These are phyloP conservation scores for Polyergus mexicanus DNA, from an alignment of 1,140 invertebrate genomes.

Conservation along the genomic window DNA sequence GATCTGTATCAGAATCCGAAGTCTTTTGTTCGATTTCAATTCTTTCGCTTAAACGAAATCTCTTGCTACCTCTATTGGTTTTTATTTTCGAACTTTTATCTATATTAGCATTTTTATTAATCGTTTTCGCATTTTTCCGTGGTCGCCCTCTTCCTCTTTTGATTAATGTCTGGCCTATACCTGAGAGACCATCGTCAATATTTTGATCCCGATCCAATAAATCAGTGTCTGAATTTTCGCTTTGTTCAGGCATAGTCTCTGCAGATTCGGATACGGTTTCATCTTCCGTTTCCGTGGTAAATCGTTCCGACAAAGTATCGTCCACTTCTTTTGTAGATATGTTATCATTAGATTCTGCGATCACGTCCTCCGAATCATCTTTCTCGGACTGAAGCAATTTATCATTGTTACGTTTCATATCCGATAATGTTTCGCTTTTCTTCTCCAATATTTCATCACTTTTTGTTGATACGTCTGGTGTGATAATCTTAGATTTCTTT, in stretches of 20 bases:
- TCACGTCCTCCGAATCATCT: conserved; percentile 15
- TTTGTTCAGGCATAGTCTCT: conserved; percentile 73
- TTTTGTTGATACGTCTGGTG: conserved; percentile 11
- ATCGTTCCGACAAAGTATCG: conserved; percentile 65
- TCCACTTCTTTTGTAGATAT: conserved; percentile 60
- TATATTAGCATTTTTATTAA: conserved; percentile 37
- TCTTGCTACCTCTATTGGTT: conserved; percentile 44
- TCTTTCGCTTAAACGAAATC: conserved; percentile 52
- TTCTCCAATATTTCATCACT: conserved; percentile 7
- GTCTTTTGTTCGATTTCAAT: conserved; percentile 73
- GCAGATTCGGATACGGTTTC: conserved; percentile 74
- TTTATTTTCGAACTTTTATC: conserved; percentile 57
- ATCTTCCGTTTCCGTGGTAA: conserved; percentile 73
- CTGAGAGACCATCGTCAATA: conserved; percentile 4
- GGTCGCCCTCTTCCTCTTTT: conserved; percentile 79
- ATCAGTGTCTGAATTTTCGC: conserved; percentile 75
- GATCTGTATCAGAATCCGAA: conserved; percentile 80
- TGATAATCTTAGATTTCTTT: background rate
- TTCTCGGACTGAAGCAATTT: conserved; percentile 35
- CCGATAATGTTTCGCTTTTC: conserved; percentile 28
- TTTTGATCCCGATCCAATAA: conserved; percentile 54
- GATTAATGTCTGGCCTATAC: background rate
- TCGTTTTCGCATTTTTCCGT: conserved; percentile 68
- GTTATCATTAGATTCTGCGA: conserved; percentile 28
- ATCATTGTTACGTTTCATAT: conserved; percentile 18